A percentile compares a stretch with the other conserved stretches of the same genome.
phyloP scores from a whole-genome alignment of 2,113 vertebrate genomes.

The Tylochromis polylepis region DNA sequence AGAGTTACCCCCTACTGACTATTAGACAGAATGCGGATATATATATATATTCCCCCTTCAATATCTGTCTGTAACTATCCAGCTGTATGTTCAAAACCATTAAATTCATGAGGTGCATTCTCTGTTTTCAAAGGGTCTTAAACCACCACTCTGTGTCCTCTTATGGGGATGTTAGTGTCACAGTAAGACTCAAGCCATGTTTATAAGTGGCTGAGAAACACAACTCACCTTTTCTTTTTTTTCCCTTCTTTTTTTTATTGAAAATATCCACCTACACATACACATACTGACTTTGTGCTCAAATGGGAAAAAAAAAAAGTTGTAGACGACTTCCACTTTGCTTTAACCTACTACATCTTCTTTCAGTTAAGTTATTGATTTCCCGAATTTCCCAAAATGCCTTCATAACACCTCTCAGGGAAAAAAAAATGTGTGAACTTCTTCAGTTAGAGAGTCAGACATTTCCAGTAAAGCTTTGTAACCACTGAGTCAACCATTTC shows the following conservation, averaged over 20 bases:
- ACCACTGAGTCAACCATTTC: background rate
- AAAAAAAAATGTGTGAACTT: background rate
- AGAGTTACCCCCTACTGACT: background rate
- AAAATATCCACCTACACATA: background rate
- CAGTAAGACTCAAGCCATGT: background rate
- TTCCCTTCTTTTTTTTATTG: background rate
- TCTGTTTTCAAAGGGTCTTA: background rate
- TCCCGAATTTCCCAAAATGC: background rate
- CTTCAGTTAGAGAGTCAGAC: background rate
- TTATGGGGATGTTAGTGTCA: background rate
- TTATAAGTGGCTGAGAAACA: background rate
- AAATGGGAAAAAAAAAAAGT: background rate
- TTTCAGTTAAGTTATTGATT: constrained; percentile 22
- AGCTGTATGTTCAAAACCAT: background rate
- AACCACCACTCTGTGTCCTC: background rate
- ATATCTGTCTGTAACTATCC: background rate
- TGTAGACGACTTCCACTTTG: background rate
- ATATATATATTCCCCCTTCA: too few species aligned
- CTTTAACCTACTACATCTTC: constrained; percentile 2
- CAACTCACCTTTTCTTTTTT: background rate
- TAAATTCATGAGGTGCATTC: background rate
- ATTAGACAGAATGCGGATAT: background rate
- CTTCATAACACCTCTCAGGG: background rate
- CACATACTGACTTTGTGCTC: background rate
- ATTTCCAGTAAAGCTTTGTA: background rate